phyloP scores from a whole-genome alignment of 2,888 invertebrate genomes.

The Sinotaia quadrata region DNA sequence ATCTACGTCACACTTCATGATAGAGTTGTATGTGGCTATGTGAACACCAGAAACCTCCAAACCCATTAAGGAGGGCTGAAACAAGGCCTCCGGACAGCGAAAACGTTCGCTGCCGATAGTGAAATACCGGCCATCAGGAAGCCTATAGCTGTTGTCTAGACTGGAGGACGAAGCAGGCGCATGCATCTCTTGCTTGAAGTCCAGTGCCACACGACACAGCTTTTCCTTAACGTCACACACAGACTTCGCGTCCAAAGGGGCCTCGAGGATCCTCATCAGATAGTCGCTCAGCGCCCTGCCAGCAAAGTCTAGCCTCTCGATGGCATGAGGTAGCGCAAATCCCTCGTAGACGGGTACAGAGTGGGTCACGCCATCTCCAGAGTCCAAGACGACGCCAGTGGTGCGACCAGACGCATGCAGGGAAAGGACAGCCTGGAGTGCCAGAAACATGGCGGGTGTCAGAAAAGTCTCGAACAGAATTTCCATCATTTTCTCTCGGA shows the following conservation, averaged over 20 bases:
- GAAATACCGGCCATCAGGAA: conserved; percentile 70
- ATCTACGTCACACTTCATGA: conserved; percentile 63
- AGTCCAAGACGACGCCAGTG: conserved; percentile 95
- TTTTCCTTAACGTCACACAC: conserved; percentile 94
- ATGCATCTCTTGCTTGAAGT: conserved; percentile 91
- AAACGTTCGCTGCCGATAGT: conserved; percentile 68
- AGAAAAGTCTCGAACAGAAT: conserved; percentile 76
- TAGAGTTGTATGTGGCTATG: conserved; percentile 55
- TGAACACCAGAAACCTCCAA: conserved; percentile 76
- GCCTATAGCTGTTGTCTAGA: conserved; percentile 87
- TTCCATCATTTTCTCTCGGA: conserved; percentile 89
- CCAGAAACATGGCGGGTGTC: conserved; percentile 91
- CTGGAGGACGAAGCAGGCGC: conserved; percentile 90
- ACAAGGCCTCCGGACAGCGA: conserved; percentile 82
- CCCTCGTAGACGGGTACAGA: conserved; percentile 81
- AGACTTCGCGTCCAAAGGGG: conserved; percentile 91
- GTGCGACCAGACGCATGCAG: conserved; percentile 96
- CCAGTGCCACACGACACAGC: conserved; percentile 91
- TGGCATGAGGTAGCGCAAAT: conserved; percentile 57
- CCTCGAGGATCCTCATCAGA: conserved; percentile 64
- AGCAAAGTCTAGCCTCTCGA: conserved; percentile 52
- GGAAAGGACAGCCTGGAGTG: conserved; percentile 93
- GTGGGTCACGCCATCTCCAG: conserved; percentile 95
- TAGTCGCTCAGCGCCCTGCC: conserved; percentile 58
- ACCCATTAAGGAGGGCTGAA: conserved; percentile 71